phyloP scores from a whole-genome alignment of 2,888 invertebrate species.

The Trichopoda pennipes region DNA sequence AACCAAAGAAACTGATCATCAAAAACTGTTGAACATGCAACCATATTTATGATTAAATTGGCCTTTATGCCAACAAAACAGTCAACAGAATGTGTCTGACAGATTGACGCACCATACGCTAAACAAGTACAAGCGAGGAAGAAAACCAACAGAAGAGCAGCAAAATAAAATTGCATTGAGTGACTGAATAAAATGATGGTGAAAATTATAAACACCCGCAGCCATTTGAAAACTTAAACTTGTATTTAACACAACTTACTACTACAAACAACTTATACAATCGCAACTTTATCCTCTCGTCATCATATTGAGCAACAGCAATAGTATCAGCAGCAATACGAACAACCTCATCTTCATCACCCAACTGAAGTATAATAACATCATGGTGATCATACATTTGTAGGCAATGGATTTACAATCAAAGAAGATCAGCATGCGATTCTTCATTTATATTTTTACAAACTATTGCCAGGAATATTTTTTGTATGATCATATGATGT shows the following conservation, averaged over 20 bases:
- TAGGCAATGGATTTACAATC: conserved; percentile 59
- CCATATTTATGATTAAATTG: conserved; percentile 66
- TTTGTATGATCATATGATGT: conserved; percentile 44
- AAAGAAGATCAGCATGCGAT: conserved; percentile 76
- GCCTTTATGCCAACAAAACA: conserved; percentile 58
- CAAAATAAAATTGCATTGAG: conserved; percentile 58
- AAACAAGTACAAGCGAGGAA: conserved; percentile 9
- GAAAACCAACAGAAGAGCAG: conserved; percentile 1
- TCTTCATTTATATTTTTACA: conserved; percentile 59
- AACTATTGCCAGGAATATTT: conserved; percentile 21
- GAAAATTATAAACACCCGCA: conserved; percentile 69
- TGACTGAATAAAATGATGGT: conserved; percentile 70
- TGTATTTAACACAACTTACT: conserved; percentile 34
- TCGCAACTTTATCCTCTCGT: conserved; percentile 37
- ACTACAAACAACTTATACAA: conserved; percentile 39
- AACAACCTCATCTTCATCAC: conserved; percentile 51
- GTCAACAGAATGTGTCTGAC: conserved; percentile 65
- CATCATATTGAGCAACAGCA: conserved; percentile 34
- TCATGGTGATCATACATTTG: conserved; percentile 62
- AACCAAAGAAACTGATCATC: conserved; percentile 51
- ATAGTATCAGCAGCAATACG: conserved; percentile 36
- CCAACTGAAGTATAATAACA: conserved; percentile 43
- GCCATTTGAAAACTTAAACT: conserved; percentile 63
- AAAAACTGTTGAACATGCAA: conserved; percentile 62
- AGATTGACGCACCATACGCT: conserved; percentile 60